These are phyloP conservation scores for Dendrocincla tyrannina DNA, from an alignment of 2,797 vertebrate genomes.

Conservation along the genomic window DNA sequence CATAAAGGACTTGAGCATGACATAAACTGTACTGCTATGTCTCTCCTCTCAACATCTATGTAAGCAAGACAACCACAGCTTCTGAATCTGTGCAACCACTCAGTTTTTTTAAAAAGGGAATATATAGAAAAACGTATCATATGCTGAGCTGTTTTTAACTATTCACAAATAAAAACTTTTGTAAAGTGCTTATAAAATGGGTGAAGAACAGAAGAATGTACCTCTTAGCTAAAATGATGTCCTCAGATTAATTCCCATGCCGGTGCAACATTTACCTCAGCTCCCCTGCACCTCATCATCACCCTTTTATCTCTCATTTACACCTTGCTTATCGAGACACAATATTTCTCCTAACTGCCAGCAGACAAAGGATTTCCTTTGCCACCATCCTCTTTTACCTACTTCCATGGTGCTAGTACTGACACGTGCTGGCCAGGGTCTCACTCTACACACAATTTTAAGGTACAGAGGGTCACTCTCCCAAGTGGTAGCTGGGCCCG, in stretches of 20 bases:
- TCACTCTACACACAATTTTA: not conserved
- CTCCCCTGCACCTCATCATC: not conserved
- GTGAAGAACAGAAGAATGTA: not conserved
- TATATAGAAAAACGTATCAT: not conserved
- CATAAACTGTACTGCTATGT: not conserved
- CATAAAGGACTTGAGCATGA: not conserved
- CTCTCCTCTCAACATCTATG: not conserved
- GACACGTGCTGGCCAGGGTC: not conserved
- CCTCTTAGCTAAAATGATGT: not conserved
- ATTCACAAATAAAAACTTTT: not conserved
- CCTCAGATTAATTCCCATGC: not conserved
- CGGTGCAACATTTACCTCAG: not conserved
- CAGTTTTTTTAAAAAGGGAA: not conserved
- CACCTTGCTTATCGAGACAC: not conserved
- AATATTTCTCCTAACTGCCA: not conserved
- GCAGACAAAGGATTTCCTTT: not conserved
- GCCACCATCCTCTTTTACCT: not conserved
- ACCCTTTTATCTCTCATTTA: not conserved
- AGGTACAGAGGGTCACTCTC: not conserved
- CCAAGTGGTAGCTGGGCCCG: not conserved
- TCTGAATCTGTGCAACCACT: not conserved
- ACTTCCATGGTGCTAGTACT: not conserved
- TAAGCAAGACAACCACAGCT: not conserved
- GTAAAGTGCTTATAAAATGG: not conserved
- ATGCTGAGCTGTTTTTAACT: not conserved